phyloP scores from a whole-genome alignment of 2,797 vertebrate genomes.

The Fundulus diaphanus region DNA sequence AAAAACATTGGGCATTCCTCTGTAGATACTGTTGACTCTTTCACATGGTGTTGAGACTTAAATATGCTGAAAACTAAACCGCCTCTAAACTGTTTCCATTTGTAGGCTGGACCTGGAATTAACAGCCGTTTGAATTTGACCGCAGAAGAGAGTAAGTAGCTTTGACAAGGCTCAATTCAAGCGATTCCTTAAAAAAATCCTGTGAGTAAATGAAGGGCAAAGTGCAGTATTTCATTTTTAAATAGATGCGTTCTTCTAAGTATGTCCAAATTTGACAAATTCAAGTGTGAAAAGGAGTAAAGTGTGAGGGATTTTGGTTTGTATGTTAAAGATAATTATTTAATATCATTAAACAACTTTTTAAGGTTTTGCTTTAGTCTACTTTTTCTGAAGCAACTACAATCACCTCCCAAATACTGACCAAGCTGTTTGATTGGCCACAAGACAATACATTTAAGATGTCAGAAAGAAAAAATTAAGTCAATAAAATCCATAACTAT shows the following conservation, averaged over 20 bases:
- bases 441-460: no score
- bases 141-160: slow-evolving; percentile 63
- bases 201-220: no score
- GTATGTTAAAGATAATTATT: no score
- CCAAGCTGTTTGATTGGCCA: neutral
- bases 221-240: no score
- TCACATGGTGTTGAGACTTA: neutral
- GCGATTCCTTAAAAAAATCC: neutral
- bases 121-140: slow-evolving; percentile 78
- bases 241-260: no score
- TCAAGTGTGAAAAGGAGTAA: neutral
- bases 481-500: no score
- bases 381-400: neutral
- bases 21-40: neutral
- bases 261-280: neutral
- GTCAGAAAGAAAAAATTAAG: no score
- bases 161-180: neutral
- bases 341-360: no score
- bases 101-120: slow-evolving; percentile 25
- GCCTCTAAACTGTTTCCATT: neutral
- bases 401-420: neutral
- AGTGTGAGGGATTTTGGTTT: neutral
- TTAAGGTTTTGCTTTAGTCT: neutral
- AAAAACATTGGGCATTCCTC: neutral
- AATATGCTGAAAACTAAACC: neutral